These are phyloP conservation scores for Sternarchorhynchus goeldii DNA, from an alignment of 2,797 vertebrate species.

Conservation along the genomic window DNA sequence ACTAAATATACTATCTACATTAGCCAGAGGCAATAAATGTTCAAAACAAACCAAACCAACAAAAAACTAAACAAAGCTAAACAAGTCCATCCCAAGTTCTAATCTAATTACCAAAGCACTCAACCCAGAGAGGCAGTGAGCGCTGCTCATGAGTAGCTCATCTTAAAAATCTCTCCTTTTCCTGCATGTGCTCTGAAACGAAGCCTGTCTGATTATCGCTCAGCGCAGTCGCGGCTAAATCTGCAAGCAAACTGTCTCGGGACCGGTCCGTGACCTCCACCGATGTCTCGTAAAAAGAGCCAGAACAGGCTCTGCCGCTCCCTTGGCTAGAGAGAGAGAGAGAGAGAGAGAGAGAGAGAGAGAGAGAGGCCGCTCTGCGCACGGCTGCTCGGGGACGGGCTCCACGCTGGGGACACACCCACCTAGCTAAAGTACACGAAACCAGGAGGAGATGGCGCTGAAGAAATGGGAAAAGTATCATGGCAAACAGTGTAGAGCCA, in stretches of 20 bases:
- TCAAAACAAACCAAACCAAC: not conserved
- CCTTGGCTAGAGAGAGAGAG: constrained; percentile 36
- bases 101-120: constrained; percentile 32
- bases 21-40: constrained; percentile 28
- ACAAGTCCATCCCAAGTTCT: constrained; percentile 30
- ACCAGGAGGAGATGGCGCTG: constrained; percentile 15
- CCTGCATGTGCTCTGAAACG: constrained; percentile 28
- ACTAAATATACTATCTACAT: constrained; percentile 5
- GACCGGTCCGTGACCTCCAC: constrained; percentile 40
- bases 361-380: constrained; percentile 23
- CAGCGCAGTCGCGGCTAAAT: constrained; percentile 35
- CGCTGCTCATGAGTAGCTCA: constrained; percentile 23
- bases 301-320: constrained; percentile 33
- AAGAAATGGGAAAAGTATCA: constrained; percentile 38
- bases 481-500: constrained; percentile 1
- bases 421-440: constrained; percentile 46
- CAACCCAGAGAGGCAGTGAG: constrained; percentile 29
- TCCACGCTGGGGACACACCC: not conserved
- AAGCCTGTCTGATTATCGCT: constrained; percentile 27
- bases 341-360: no score
- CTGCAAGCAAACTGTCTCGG: constrained; percentile 50
- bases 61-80: not conserved
- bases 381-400: not conserved
- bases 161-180: constrained; percentile 32
- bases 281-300: constrained; percentile 38